Conservation (phyloP, 2,888 invertebrate species). For the Synanthedon myopaeformis region DNA sequence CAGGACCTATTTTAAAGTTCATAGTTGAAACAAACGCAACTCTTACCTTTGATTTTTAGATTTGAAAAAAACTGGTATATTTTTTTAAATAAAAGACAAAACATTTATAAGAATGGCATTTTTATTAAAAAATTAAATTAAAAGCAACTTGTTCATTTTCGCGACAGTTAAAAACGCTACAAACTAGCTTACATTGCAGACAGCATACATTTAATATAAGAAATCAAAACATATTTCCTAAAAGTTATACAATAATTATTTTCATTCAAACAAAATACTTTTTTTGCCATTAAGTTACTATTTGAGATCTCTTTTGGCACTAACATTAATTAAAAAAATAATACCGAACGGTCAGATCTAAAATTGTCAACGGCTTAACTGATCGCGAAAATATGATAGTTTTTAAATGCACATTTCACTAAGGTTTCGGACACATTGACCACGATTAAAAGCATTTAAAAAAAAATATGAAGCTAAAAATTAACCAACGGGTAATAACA, state of each 20-base stretch:
- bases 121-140: conserved; percentile 58
- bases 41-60: too few relatives aligned
- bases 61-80: too few relatives aligned
- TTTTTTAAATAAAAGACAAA: neutral
- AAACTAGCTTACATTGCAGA: conserved; percentile 15
- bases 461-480: conserved; percentile 24
- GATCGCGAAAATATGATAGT: conserved; percentile 29
- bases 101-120: conserved; percentile 8
- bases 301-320: conserved; percentile 33
- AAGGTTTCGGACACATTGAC: conserved; percentile 32
- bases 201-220: neutral
- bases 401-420: conserved; percentile 47
- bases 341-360: conserved; percentile 13
- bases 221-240: neutral
- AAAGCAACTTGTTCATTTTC: conserved; percentile 61
- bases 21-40: too few relatives aligned
- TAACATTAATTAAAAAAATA: conserved; percentile 24
- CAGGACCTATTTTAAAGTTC: too few relatives aligned
- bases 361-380: conserved; percentile 34
- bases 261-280: conserved; percentile 1
- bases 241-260: conserved; percentile 3
- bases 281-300: conserved; percentile 7
- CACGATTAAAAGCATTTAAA: conserved; percentile 17
- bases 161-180: conserved; percentile 60
- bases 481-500: conserved; percentile 17